Evolutionary conservation across 2,888 invertebrate species (phyloP), one percentile per base, ranked within the genome.

Genomic region (Ischnus inquisitorius): DNA sequence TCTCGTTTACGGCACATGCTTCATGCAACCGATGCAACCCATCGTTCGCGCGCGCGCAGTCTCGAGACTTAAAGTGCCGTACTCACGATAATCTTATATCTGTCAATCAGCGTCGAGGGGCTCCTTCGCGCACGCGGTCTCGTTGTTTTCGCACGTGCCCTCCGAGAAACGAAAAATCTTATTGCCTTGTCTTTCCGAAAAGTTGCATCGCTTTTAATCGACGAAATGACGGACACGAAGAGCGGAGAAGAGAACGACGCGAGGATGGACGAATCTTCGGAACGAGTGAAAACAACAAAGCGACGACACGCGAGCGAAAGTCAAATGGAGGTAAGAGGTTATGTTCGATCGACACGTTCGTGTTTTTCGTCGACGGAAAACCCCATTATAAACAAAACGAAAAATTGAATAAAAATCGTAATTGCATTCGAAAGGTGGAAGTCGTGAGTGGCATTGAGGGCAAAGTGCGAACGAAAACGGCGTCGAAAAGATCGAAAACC

Each of bases 361-460:
- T 25, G 25, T 22, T 57, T 34, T 5, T 25, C 8, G n/a, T 1
- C n/a, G 3, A 43, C n/a, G 22, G 41, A 28, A 2, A 14, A 51
- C 25, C 43, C 16, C 43, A 22, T 67, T 46, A 3, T 54, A 12
- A 3, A 16, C 12, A 16, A 2, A 19, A 19, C 14, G 2, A 22
- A 22, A 14, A 28, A 25, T 43, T 67, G 43, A 34, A 34, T 28
- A 19, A 16, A 28, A 39, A 28, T 34, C 16, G 2, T n/a, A 12
- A 60, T 81, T 57, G 22, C 8, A 51, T 41, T 14, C n/a, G n/a
- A 8, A 25, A 96, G 92, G 95, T 96, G 1, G 97, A 97, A 81
- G 94, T 94, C 79, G 94, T 95, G 41, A 96, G 95, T 90, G 96
- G 96, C 2, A 96, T 96, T 75, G 94, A 96, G 91, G 95, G 95